Evolutionary conservation across 2,797 vertebrate genomes (phyloP), one percentile per base, ranked within the genome.

Genomic region (Liasis olivaceus): DNA sequence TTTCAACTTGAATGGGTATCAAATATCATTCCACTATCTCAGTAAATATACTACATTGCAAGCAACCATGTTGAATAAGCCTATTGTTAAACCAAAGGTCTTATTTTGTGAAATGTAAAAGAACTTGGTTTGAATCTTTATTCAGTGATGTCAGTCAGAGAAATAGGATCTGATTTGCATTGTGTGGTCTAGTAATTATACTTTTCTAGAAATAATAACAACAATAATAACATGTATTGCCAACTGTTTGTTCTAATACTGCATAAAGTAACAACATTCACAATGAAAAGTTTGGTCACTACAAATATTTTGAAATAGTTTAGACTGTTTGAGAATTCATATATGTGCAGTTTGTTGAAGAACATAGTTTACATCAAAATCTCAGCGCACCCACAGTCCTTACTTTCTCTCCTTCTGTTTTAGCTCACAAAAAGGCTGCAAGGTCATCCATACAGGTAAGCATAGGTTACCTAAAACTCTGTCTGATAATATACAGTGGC

Each of bases 391-490:
- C n/a, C 72, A 84, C 51, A 77, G 9, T 90, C 6, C 17, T 42
- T 89, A 11, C 6, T 56, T 89, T 0, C 8, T 94, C 91, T 84
- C 94, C 95, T 20, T 88, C 31, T 88, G 63, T 89, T 96, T 77
- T 60, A 99, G 99, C 97, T 99, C 94, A 99, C 99, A 0, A 99
- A 97, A 95, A 98, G 99, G 93, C 97, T 99, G 92, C 99, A 99
- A 95, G 99, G 98, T 64, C 98, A 99, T 94, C 99, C 99, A 0
- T 98, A 98, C 85, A 96, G 97, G 99, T 99, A 98, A 98, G 99
- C 97, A 2, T 14, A 22, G 87, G 88, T 87, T 8, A 2, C 13
- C 84, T 11, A 15, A 4, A 89, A 86, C 89, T 15, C 56, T 91
- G 3, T 87, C 94, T 26, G 64, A 24, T 31, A 36, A 36, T 47